Conservation (phyloP, 2,113 vertebrate genomes). For the Amphilophus citrinellus region DNA sequence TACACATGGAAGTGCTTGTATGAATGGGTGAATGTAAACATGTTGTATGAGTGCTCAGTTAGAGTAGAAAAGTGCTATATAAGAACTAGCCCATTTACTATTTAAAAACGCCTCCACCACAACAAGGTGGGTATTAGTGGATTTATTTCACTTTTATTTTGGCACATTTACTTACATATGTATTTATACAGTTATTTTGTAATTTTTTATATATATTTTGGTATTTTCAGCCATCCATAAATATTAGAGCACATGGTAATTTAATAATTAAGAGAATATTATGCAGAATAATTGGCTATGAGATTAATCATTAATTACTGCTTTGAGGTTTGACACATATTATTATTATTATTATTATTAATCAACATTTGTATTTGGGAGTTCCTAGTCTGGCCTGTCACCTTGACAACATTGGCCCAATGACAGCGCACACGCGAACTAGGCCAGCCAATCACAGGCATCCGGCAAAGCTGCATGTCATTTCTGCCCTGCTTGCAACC, state of each 20-base stretch:
- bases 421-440: slow-evolving; percentile 76
- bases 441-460: slow-evolving; percentile 77
- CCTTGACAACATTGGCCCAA: slow-evolving; percentile 85
- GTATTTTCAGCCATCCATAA: not conserved
- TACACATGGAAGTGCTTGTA: too few species aligned
- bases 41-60: too few species aligned
- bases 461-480: slow-evolving; percentile 66
- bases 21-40: too few species aligned
- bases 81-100: too few species aligned
- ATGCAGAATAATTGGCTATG: too few species aligned
- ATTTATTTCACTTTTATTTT: not conserved
- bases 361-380: slow-evolving; percentile 54
- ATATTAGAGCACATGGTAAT: not conserved
- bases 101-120: too few species aligned
- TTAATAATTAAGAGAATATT: too few species aligned
- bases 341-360: not conserved
- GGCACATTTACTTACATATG: not conserved
- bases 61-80: too few species aligned
- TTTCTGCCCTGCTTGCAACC: slow-evolving; percentile 68
- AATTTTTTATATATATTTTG: not conserved
- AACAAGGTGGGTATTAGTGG: too few species aligned
- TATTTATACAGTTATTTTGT: not conserved
- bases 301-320: not conserved
- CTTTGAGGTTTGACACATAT: not conserved
- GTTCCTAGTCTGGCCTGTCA: slow-evolving; percentile 79